Percentiles rank a stretch among this genome's conserved stretches.
Conservation (phyloP, 2,888 invertebrate species). For the Ecliptopera silaceata region DNA sequence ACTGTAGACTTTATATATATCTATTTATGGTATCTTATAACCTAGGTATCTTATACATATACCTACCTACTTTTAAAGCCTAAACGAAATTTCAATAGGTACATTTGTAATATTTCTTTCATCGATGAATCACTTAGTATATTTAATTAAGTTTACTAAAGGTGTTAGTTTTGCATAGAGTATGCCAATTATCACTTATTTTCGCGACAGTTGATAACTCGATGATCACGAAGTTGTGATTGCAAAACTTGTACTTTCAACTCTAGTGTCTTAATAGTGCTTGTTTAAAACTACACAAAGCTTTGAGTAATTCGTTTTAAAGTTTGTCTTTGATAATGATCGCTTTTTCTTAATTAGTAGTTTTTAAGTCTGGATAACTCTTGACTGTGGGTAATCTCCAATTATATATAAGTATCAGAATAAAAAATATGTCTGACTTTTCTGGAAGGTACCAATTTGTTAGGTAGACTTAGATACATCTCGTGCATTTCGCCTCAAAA, state of each 20-base stretch:
- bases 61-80: too few relatives aligned
- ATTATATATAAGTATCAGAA: too few relatives aligned
- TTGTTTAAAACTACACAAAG: constrained; percentile 8
- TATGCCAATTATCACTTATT: constrained; percentile 22
- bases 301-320: constrained; percentile 1
- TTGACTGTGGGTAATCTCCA: too few relatives aligned
- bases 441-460: too few relatives aligned
- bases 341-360: not conserved
- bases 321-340: not conserved
- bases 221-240: constrained; percentile 24
- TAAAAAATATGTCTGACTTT: too few relatives aligned
- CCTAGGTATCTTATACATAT: too few relatives aligned
- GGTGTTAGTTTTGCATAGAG: constrained; percentile 12
- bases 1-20: constrained; percentile 48
- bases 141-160: not conserved
- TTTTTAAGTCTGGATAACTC: not conserved
- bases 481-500: too few relatives aligned
- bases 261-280: constrained; percentile 4
- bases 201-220: constrained; percentile 20
- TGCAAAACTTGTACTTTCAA: constrained; percentile 18
- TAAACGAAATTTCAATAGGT: not conserved
- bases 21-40: too few relatives aligned
- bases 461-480: too few relatives aligned
- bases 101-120: too few relatives aligned
- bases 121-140: too few relatives aligned